Conservation (phyloP, 37 sponge, comb jelly and placozoan species). For the Hexactinellida sp. region DNA sequence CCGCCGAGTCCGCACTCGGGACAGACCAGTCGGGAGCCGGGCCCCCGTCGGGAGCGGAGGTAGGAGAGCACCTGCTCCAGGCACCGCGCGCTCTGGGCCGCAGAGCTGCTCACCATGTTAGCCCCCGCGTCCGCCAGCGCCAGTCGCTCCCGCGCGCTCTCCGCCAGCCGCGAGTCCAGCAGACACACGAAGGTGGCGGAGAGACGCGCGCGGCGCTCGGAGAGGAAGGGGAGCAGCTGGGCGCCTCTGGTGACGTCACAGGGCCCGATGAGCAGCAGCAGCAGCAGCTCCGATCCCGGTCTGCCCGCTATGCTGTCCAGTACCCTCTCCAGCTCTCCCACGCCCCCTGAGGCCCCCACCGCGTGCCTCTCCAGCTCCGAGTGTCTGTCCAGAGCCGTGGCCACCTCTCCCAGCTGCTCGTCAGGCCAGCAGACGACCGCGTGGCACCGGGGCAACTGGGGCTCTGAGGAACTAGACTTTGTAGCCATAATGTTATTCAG, state of each 20-base stretch:
- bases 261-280: neutral
- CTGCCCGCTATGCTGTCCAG: neutral
- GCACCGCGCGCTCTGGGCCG: neutral
- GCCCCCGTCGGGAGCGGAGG: neutral
- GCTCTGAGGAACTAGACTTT: neutral
- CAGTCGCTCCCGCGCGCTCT: neutral
- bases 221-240: neutral
- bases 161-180: neutral
- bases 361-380: neutral
- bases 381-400: neutral
- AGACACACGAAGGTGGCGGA: neutral
- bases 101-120: neutral
- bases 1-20: neutral
- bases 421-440: neutral
- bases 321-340: neutral
- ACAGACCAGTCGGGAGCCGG: neutral
- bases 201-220: neutral
- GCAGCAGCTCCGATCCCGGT: neutral
- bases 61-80: neutral
- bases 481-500: no score
- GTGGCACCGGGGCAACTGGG: neutral
- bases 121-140: neutral
- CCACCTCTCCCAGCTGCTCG: neutral
- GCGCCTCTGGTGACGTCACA: neutral
- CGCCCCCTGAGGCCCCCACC: neutral